A percentile compares a stretch with the other conserved stretches of the same genome.
phyloP scores from a whole-genome alignment of 2,888 invertebrate genomes.

The Acanthosepion esculentum region DNA sequence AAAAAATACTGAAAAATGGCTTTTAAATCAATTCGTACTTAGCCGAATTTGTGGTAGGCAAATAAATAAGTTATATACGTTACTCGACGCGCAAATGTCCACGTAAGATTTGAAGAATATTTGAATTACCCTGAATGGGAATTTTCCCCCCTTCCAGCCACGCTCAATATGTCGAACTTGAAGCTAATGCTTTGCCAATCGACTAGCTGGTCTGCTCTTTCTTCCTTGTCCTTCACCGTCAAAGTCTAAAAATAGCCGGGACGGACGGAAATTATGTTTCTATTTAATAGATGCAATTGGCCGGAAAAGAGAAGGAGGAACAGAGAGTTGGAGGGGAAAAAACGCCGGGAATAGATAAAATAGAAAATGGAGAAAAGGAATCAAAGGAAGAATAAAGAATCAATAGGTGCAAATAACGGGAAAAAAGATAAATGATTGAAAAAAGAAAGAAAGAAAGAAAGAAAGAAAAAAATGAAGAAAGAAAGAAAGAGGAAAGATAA shows the following conservation, averaged over 20 bases:
- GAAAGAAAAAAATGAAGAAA: too few relatives aligned
- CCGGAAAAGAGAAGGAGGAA: background rate
- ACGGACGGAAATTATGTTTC: background rate
- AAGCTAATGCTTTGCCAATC: background rate
- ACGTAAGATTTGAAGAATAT: background rate
- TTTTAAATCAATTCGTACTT: background rate
- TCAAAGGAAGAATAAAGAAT: too few relatives aligned
- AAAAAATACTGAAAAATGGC: background rate
- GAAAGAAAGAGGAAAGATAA: too few relatives aligned
- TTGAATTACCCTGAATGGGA: background rate
- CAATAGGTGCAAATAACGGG: too few relatives aligned
- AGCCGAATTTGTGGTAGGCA: background rate
- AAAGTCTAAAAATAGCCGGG: background rate
- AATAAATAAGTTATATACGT: background rate
- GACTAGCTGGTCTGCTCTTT: background rate
- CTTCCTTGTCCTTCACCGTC: background rate
- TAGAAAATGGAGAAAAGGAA: too few relatives aligned
- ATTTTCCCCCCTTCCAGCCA: background rate
- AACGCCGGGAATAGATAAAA: too few relatives aligned
- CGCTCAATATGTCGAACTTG: background rate
- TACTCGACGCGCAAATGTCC: background rate
- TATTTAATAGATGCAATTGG: conserved; percentile 33
- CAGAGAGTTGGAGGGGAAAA: too few relatives aligned
- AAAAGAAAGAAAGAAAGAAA: too few relatives aligned
- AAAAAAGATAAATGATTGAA: too few relatives aligned